These are phyloP conservation scores for Kryptopterus vitreolus DNA, from an alignment of 2,797 vertebrate species.

Conservation along the genomic window DNA sequence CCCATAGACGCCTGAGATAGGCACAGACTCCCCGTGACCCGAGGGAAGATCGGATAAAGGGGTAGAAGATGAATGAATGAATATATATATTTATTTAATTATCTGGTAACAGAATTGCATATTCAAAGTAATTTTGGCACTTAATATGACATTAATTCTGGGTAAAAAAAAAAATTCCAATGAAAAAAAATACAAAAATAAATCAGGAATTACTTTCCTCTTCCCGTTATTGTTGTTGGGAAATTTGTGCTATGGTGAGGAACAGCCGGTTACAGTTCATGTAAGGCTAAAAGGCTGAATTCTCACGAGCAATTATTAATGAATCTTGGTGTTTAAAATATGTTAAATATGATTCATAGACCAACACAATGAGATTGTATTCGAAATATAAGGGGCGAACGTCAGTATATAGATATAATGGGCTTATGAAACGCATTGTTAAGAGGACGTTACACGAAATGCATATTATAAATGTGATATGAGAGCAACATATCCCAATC, in stretches of 20 bases:
- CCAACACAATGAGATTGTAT: neutral
- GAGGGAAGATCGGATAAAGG: too few relatives aligned
- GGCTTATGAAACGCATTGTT: neutral
- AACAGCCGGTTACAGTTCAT: neutral
- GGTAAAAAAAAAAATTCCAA: neutral
- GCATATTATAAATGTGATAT: neutral
- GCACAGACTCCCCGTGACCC: too few relatives aligned
- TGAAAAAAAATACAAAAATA: too few relatives aligned
- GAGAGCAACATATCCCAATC: neutral
- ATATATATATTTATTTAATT: too few relatives aligned
- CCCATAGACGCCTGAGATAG: too few relatives aligned
- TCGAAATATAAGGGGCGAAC: too few relatives aligned
- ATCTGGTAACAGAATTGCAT: neutral
- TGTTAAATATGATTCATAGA: neutral
- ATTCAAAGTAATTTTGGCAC: neutral
- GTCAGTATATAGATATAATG: neutral
- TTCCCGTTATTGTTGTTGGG: neutral
- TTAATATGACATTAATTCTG: neutral
- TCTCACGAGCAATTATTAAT: neutral
- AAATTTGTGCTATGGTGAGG: neutral
- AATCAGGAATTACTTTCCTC: neutral
- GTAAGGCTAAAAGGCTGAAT: neutral
- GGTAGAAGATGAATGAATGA: too few relatives aligned
- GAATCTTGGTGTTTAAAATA: neutral
- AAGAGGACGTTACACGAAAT: neutral